Percentiles rank a stretch among this genome's conserved stretches.
phyloP scores from a whole-genome alignment of 2,797 vertebrate species.

The Serranus cabrilla region DNA sequence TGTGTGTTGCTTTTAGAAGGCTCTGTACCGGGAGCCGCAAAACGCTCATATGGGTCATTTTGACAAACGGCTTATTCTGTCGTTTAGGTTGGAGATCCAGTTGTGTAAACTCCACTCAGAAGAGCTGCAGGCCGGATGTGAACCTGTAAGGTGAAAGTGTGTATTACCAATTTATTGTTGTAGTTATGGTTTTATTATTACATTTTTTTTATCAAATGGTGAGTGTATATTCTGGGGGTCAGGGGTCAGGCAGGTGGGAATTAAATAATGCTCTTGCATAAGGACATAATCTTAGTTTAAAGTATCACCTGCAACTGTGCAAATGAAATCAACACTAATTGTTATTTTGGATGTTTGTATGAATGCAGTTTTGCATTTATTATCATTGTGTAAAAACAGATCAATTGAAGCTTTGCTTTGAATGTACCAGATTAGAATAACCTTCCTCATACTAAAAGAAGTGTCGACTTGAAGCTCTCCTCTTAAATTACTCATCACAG shows the following conservation, averaged over 20 bases:
- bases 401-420: slow-evolving; percentile 6
- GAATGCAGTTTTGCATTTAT: neutral
- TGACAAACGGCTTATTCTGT: too few species aligned
- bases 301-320: neutral
- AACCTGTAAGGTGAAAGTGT: too few species aligned
- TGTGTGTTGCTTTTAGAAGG: too few species aligned
- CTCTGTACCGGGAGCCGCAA: too few species aligned
- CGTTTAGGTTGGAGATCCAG: too few species aligned
- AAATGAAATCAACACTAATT: neutral
- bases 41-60: too few species aligned
- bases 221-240: neutral
- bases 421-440: slow-evolving; percentile 25
- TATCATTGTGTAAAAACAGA: slow-evolving; percentile 9
- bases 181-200: neutral
- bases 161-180: too few species aligned
- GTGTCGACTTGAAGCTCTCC: slow-evolving; percentile 2
- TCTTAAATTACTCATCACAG: slow-evolving; percentile 12
- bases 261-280: neutral
- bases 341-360: neutral
- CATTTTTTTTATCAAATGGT: neutral
- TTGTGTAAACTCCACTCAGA: too few species aligned
- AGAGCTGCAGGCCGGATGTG: too few species aligned
- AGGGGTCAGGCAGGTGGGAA: neutral
- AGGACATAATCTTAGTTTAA: neutral
- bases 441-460: slow-evolving; percentile 7